A percentile compares a stretch with the other conserved stretches of the same genome.
phyloP scores from a whole-genome alignment of 2,888 invertebrate genomes.

The Xiphydria camelus region DNA sequence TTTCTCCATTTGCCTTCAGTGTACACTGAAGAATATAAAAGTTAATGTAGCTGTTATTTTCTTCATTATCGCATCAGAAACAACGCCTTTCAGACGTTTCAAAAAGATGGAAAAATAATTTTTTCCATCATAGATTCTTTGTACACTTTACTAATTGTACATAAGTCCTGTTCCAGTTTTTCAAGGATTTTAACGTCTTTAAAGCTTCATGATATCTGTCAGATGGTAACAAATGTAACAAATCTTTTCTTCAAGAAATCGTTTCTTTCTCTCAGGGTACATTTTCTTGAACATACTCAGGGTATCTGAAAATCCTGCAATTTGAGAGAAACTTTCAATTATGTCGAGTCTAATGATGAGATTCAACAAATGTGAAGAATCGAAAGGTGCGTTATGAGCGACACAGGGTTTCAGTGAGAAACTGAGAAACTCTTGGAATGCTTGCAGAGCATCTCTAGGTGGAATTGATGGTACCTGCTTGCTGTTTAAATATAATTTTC shows the following conservation, averaged over 20 bases:
- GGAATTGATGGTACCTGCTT: slow-evolving; percentile 4
- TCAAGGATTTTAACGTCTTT: neutral
- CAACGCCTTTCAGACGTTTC: slow-evolving; percentile 7
- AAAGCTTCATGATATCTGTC: no score
- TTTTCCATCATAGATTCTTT: neutral
- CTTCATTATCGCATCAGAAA: slow-evolving; percentile 13
- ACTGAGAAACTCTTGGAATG: slow-evolving; percentile 6
- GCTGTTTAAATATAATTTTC: slow-evolving; percentile 5
- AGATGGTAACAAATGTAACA: no score
- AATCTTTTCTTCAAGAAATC: no score
- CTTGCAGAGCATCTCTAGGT: slow-evolving; percentile 3
- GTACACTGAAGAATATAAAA: no score
- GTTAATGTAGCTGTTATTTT: slow-evolving; percentile 7
- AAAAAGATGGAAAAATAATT: slow-evolving; percentile 6
- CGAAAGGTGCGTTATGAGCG: no score
- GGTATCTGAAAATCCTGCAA: no score
- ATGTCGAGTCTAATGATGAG: no score
- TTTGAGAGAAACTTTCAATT: no score
- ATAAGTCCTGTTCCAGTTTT: slow-evolving; percentile 1
- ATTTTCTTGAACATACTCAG: no score
- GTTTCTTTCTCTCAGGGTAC: no score
- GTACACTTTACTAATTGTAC: slow-evolving; percentile 3
- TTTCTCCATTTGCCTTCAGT: no score
- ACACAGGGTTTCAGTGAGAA: slow-evolving; percentile 5
- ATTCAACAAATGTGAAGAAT: no score